A percentile compares a stretch with the other conserved stretches of the same genome.
Evolutionary conservation across 2,888 invertebrate species (phyloP).

Genomic region (Arctia plantaginis): DNA sequence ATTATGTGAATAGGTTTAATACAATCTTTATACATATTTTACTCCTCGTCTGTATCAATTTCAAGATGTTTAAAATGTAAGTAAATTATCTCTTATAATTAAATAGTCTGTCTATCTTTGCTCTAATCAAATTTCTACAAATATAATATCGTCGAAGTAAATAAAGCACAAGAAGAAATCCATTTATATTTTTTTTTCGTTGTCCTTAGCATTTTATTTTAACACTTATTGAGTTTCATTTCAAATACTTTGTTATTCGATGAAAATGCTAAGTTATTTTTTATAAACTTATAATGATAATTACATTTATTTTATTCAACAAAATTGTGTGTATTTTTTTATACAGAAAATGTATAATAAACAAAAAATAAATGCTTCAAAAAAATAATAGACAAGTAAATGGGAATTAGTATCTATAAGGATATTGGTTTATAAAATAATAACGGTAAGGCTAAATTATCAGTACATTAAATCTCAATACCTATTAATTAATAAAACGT

Average conservation of each 20-base stretch:
- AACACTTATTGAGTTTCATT: not conserved
- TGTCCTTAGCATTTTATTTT: not conserved
- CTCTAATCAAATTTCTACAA: too few species aligned
- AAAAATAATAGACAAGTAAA: not conserved
- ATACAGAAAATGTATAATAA: too few species aligned
- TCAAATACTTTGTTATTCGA: not conserved
- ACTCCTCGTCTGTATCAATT: not conserved
- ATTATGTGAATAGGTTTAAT: not conserved
- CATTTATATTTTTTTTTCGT: not conserved
- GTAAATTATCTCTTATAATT: too few species aligned
- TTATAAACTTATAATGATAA: not conserved
- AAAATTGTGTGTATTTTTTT: not conserved
- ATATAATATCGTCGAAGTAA: too few species aligned
- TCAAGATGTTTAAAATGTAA: too few species aligned
- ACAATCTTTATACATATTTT: not conserved
- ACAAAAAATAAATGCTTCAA: too few species aligned
- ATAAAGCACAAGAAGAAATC: not conserved
- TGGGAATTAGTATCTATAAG: not conserved
- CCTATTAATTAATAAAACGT: not conserved
- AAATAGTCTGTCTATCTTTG: too few species aligned
- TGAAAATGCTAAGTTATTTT: not conserved
- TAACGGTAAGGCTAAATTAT: not conserved
- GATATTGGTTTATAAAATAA: not conserved
- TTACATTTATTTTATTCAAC: not conserved
- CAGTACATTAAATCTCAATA: not conserved